Base-by-base conservation (phyloP, 1,140 invertebrate genomes). In the Himalopsyche phryganea region DNA sequence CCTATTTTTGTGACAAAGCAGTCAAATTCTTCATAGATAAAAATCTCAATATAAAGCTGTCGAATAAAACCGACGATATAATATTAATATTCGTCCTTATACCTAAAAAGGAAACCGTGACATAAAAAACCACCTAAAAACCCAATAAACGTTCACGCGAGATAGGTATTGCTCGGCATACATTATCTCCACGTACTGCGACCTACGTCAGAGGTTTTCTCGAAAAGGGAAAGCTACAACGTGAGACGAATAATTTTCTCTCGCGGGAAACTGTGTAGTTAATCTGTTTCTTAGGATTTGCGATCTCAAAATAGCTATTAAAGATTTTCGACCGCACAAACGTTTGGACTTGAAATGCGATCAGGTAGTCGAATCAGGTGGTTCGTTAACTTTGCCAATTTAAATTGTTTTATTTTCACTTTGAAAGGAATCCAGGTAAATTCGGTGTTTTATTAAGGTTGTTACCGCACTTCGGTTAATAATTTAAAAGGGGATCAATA, bases 11-110 rank as follows among this genome's bases (percentile, higher is more conserved):
- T 40, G n/a, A 5, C 38, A 15, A n/a, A 15, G n/a, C 11, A 40
- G 38, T n/a, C 3, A n/a, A 40, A 15, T 5, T 40, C n/a, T n/a
- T 15, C 38, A 6, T 6, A 15, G n/a, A 45, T 10, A 45, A 49
- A 49, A 32, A 19, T 42, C 54, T 49, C 54, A 50, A 57, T 50
- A 50, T 45, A 19, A 35, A 49, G 17, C 17, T 17, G 54, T 42
- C 19, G 49, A 49, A 50, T 50, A 46, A 57, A 50, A 57, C 54
- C 54, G 46, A 32, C 44, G 46, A 44, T 57, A 49, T 49, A 41
- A 57, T 57, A 57, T 57, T 57, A 49, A 57, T 57, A 57, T 56
- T 45, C 51, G 33, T 33, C 38, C 44, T n/a, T 14, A 14, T 28
- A 28, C 41, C 41, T 23, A 15, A 55, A 28, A 55, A 32, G n/a